phyloP scores from a whole-genome alignment of 2,797 vertebrate species.

The Amazona finschi region DNA sequence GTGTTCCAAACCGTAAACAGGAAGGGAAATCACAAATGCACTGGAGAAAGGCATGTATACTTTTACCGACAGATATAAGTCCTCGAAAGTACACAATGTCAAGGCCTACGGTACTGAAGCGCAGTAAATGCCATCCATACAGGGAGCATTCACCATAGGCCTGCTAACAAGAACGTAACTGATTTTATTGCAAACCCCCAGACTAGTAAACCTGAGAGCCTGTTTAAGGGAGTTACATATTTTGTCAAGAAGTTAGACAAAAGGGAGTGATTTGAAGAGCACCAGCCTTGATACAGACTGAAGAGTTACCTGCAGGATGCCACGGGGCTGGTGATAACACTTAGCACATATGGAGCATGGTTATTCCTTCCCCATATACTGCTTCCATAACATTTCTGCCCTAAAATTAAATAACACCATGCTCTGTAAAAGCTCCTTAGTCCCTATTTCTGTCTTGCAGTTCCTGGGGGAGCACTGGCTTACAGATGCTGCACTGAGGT shows the following conservation, averaged over 20 bases:
- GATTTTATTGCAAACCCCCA: neutral
- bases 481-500: neutral
- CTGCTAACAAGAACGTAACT: neutral
- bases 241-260: neutral
- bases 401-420: neutral
- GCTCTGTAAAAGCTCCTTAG: neutral
- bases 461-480: neutral
- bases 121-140: neutral
- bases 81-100: neutral
- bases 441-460: neutral
- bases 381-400: neutral
- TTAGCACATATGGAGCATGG: neutral
- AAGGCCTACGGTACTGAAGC: neutral
- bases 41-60: neutral
- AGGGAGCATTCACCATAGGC: neutral
- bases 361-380: neutral
- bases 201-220: neutral
- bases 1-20: neutral
- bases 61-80: neutral
- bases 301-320: neutral
- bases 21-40: neutral
- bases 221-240: neutral
- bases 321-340: neutral
- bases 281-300: neutral
- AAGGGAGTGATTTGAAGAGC: conserved; percentile 4